These are phyloP conservation scores for Daboia siamensis DNA, from an alignment of 2,113 vertebrate genomes.

Conservation along the genomic window DNA sequence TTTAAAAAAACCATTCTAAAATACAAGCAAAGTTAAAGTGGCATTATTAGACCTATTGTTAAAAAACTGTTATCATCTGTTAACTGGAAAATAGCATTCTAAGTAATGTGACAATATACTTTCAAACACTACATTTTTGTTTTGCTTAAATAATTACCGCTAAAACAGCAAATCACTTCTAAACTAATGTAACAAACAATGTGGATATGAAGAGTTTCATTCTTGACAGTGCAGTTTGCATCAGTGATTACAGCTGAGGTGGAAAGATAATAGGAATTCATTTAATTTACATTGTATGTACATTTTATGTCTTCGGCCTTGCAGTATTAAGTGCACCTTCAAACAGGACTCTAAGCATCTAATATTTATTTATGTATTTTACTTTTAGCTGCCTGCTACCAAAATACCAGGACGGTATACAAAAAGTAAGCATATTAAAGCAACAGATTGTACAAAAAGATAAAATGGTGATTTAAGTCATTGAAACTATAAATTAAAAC, in stretches of 20 bases:
- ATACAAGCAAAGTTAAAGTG: not conserved
- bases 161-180: not conserved
- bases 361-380: not conserved
- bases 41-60: not conserved
- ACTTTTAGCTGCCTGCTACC: not conserved
- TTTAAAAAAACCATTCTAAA: not conserved
- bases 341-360: not conserved
- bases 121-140: not conserved
- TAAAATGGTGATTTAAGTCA: not conserved
- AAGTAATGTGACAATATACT: not conserved
- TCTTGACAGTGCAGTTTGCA: conserved; percentile 7
- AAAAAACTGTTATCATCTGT: not conserved
- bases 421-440: not conserved
- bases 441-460: not conserved
- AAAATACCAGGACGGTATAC: not conserved
- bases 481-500: not conserved
- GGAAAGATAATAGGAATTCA: conserved; percentile 4
- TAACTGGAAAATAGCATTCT: not conserved
- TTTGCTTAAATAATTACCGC: not conserved
- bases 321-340: conserved; percentile 6
- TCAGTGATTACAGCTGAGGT: not conserved
- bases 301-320: conserved; percentile 2
- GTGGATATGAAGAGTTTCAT: not conserved
- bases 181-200: not conserved
- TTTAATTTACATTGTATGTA: conserved; percentile 6